Conservation (phyloP, 2,113 vertebrate species). For the Lagopus muta region DNA sequence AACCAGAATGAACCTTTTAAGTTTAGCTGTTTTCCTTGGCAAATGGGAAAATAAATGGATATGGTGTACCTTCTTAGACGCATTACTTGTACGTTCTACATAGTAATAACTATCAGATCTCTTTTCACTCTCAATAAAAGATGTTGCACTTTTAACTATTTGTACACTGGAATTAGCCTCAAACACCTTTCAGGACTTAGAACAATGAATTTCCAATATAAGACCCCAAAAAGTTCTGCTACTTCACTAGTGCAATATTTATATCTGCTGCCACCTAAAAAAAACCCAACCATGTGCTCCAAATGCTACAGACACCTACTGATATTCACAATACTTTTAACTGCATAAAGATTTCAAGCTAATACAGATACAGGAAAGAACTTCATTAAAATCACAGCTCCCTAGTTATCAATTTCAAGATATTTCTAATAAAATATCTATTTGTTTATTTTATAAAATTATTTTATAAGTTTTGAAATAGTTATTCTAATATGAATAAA, state of each 20-base stretch:
- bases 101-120: background rate
- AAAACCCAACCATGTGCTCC: background rate
- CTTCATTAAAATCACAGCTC: background rate
- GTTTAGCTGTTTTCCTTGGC: background rate
- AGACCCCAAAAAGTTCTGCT: fast-evolving
- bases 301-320: background rate
- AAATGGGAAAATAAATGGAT: background rate
- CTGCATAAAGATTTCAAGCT: background rate
- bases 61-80: background rate
- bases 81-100: background rate
- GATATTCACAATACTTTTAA: background rate
- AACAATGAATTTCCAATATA: background rate
- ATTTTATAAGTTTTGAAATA: background rate
- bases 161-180: background rate
- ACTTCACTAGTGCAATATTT: background rate
- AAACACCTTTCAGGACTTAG: background rate
- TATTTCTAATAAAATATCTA: background rate
- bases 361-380: background rate
- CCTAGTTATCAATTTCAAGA: background rate
- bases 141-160: background rate
- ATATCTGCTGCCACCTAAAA: background rate
- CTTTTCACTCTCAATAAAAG: background rate
- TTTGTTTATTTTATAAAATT: background rate
- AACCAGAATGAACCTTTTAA: conserved; percentile 5
- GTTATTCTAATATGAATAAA: background rate